These are phyloP conservation scores for Mandrillus leucophaeus DNA, from an alignment of 2,113 vertebrate species.

Conservation along the genomic window DNA sequence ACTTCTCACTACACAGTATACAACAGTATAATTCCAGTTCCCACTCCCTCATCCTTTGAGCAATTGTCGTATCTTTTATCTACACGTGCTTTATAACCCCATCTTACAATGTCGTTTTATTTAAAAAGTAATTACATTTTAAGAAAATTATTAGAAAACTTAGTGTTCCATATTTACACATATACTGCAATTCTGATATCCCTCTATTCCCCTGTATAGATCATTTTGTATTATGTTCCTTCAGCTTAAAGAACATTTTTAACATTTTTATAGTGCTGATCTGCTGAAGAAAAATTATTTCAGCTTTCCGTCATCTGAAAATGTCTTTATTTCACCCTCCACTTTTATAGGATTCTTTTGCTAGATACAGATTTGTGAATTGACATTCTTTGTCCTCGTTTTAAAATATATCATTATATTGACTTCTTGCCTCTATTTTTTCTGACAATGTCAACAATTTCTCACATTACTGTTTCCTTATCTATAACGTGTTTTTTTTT, in stretches of 20 bases:
- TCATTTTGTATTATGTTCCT: background rate
- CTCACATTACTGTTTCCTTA: background rate
- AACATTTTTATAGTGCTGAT: background rate
- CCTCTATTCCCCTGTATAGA: background rate
- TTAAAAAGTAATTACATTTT: background rate
- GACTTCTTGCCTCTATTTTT: background rate
- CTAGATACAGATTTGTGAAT: background rate
- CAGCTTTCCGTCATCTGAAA: background rate
- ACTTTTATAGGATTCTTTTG: background rate
- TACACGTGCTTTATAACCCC: background rate
- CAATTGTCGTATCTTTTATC: background rate
- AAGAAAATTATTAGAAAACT: background rate
- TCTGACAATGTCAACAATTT: background rate
- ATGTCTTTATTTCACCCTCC: background rate
- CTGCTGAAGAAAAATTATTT: background rate
- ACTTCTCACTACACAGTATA: background rate
- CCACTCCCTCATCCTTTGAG: background rate
- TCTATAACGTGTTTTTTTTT: background rate
- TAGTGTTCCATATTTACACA: background rate
- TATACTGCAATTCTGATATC: background rate
- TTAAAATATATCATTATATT: background rate
- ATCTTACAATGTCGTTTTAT: background rate
- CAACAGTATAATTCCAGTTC: background rate
- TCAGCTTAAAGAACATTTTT: background rate
- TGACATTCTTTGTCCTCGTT: background rate